phyloP scores from a whole-genome alignment of 2,113 vertebrate genomes.

The Pipa parva region DNA sequence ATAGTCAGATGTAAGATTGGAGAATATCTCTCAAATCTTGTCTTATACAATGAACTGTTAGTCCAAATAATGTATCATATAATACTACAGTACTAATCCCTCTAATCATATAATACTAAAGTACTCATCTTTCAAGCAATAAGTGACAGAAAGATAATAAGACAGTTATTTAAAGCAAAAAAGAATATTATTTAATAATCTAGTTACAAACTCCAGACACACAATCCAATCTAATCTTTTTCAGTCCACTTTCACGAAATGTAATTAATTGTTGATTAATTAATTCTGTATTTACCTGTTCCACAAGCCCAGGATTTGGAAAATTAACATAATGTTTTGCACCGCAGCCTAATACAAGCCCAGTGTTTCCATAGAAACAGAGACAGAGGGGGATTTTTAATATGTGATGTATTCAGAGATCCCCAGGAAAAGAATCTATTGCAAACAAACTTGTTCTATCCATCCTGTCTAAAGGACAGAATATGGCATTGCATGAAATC shows the following conservation, averaged over 20 bases:
- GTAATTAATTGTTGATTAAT: constrained; percentile 54
- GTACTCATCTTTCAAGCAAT: too few species aligned
- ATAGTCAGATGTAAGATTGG: neutral
- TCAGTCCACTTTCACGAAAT: constrained; percentile 41
- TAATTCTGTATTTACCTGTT: constrained; percentile 27
- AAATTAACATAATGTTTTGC: constrained; percentile 35
- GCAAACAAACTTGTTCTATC: constrained; percentile 6
- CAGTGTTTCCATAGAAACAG: constrained; percentile 51
- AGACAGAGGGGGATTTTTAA: constrained; percentile 49
- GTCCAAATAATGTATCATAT: too few species aligned
- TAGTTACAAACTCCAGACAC: constrained; percentile 1
- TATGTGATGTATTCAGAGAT: constrained; percentile 36
- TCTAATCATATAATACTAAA: too few species aligned
- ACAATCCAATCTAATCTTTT: constrained; percentile 16
- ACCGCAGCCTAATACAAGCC: constrained; percentile 43
- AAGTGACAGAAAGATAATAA: neutral
- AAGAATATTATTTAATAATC: constrained; percentile 31
- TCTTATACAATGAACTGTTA: too few species aligned
- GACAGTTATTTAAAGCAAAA: constrained; percentile 15
- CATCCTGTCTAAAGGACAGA: neutral
- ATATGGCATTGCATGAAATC: neutral
- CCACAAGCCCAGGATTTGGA: constrained; percentile 45
- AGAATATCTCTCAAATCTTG: too few species aligned
- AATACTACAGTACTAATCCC: too few species aligned
- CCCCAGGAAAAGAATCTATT: constrained; percentile 14